Percentiles rank a stretch among this genome's conserved stretches.
Evolutionary conservation across 2,888 invertebrate species (phyloP).

Genomic region (Phyto melanocephala): DNA sequence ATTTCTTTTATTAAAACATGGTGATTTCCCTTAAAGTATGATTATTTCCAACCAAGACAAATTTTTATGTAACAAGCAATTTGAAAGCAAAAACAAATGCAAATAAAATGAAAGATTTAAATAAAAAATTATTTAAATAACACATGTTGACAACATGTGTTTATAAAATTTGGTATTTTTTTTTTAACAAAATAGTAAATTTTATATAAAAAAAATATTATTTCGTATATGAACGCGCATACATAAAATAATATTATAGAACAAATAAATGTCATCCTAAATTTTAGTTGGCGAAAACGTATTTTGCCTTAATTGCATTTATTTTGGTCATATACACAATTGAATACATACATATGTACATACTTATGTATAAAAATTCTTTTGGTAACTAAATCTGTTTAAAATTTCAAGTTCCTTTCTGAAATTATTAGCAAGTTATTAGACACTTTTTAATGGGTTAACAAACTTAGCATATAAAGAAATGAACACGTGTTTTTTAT

Average conservation of each 20-base stretch:
- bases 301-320: constrained; percentile 23
- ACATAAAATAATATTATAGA: neutral
- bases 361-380: neutral
- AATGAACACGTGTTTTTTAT: constrained; percentile 36
- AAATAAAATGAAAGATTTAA: constrained; percentile 2
- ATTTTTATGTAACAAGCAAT: too few relatives aligned
- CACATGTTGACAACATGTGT: constrained; percentile 50
- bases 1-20: constrained; percentile 31
- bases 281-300: neutral
- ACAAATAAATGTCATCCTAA: neutral
- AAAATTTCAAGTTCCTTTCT: neutral
- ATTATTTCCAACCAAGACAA: neutral
- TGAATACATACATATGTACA: neutral
- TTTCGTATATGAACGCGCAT: too few relatives aligned
- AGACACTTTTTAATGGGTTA: constrained; percentile 1
- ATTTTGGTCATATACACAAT: neutral
- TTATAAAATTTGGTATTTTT: neutral
- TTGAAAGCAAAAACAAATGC: neutral
- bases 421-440: neutral
- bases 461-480: neutral
- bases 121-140: constrained; percentile 27
- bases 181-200: neutral
- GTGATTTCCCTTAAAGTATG: constrained; percentile 43
- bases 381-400: neutral
- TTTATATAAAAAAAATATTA: neutral